Evolutionary conservation across 2,113 vertebrate genomes (phyloP).

Genomic region (Stigmatopora nigra): DNA sequence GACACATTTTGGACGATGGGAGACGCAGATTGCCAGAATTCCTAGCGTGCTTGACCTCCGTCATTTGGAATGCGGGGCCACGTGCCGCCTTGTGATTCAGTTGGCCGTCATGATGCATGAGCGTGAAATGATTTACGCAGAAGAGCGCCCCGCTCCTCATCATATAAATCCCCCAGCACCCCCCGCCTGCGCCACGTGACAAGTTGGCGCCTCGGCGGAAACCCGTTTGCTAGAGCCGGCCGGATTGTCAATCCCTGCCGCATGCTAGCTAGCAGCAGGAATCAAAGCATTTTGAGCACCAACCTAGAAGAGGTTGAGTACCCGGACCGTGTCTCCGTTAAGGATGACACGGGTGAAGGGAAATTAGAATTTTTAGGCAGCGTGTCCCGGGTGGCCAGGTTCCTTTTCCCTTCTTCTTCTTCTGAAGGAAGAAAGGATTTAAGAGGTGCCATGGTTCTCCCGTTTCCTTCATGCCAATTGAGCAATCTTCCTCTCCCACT

Average conservation of each 20-base stretch:
- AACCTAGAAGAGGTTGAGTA: too few relatives aligned
- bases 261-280: background rate
- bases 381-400: too few relatives aligned
- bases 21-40: background rate
- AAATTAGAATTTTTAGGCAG: too few relatives aligned
- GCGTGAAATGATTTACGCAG: conserved; percentile 49
- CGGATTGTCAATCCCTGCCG: background rate
- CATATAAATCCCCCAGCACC: conserved; percentile 1
- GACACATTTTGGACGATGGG: background rate
- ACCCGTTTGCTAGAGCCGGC: conserved; percentile 13
- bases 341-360: too few relatives aligned
- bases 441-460: conserved; percentile 16
- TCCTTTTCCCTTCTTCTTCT: conserved; percentile 6
- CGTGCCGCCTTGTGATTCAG: conserved; percentile 64
- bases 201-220: conserved; percentile 22
- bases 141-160: conserved; percentile 32
- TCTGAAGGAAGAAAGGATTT: conserved; percentile 32
- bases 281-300: too few relatives aligned
- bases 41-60: conserved; percentile 1
- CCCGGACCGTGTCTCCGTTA: too few relatives aligned
- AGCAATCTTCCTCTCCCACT: conserved; percentile 12
- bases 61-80: conserved; percentile 27
- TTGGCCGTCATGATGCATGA: conserved; percentile 46
- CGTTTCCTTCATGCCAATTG: conserved; percentile 29
- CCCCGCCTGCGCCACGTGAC: conserved; percentile 22